Evolutionary conservation across 2,888 invertebrate species (phyloP), one percentile per base, ranked within the genome.

Genomic region (Caenorhabditis drosophilae): DNA sequence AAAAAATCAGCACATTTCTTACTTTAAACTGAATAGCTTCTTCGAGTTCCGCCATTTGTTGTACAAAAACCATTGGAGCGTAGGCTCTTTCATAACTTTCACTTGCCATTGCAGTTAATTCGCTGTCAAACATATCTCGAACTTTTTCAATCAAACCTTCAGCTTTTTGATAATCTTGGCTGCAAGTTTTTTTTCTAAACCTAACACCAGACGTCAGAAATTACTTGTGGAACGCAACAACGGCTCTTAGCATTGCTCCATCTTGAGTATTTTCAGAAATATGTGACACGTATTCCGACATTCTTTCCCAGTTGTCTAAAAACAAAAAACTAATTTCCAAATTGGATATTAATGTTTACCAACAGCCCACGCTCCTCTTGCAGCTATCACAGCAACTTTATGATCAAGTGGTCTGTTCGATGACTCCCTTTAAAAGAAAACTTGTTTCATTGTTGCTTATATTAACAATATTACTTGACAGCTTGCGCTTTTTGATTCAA

Each of bases 31-130:
- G 95, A 53, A 98, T 93, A 0, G 93, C 92, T 86, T 99, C 98
- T 84, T 99, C 98, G 55, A 99, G 85, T 84, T 99, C 98, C 0
- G 95, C 92, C 50, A 99, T 86, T 88, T 97, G 91, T 84, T 99
- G 98, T 0, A 95, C 96, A 73, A 92, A 91, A 0, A 98, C 94
- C 90, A 98, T 91, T 22, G 63, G 85, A 77, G 85, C 75, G 52
- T 84, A 84, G 0, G 95, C 95, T 73, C 95, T 87, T 80, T 94
- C 93, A 83, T 96, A 95, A 59, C 93, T 93, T 84, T 96, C 95
- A 0, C 93, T 92, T 0, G 93, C 94, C 85, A 97, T 93, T 0
- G 97, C 93, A 0, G 97, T 96, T 57, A 99, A 85, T 83, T 98
- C 97, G 0, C 93, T 93, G 83, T 98, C 98, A 35, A 98, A 86